Evolutionary conservation across 2,888 invertebrate species (phyloP).

Genomic region (Opisthograptis luteolata): DNA sequence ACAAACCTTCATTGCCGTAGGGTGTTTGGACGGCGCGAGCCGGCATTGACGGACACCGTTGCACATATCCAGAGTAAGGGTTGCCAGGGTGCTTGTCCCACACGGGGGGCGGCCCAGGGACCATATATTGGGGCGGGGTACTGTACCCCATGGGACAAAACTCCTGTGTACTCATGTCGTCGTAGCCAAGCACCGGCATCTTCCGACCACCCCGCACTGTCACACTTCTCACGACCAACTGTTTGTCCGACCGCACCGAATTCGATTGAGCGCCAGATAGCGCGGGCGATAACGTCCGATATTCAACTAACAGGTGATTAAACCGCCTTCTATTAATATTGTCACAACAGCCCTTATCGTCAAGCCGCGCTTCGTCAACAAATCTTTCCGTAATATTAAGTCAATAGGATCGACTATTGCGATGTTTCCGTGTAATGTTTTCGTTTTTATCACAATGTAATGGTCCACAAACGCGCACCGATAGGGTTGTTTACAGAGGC

Average conservation of each 20-base stretch:
- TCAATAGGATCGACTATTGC: slow-evolving; percentile 30
- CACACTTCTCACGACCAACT: slow-evolving; percentile 51
- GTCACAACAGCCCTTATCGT: slow-evolving; percentile 44
- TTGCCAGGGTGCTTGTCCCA: slow-evolving; percentile 67
- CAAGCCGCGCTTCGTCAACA: slow-evolving; percentile 40
- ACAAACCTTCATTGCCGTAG: slow-evolving; percentile 59
- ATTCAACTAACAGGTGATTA: slow-evolving; percentile 64
- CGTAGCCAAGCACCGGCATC: slow-evolving; percentile 76
- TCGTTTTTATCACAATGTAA: slow-evolving; percentile 58
- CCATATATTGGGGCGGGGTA: slow-evolving; percentile 57
- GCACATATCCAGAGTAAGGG: slow-evolving; percentile 53
- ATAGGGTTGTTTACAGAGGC: slow-evolving; percentile 61
- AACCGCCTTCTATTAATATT: slow-evolving; percentile 50
- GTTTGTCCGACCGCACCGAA: slow-evolving; percentile 52
- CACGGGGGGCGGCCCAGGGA: slow-evolving; percentile 48
- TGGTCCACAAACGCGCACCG: slow-evolving; percentile 47
- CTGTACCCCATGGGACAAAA: slow-evolving; percentile 63
- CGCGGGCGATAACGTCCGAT: slow-evolving; percentile 50
- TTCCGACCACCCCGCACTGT: slow-evolving; percentile 56
- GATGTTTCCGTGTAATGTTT: slow-evolving; percentile 61
- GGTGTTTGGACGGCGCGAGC: slow-evolving; percentile 19
- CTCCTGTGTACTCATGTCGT: slow-evolving; percentile 69
- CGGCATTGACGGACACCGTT: slow-evolving; percentile 50
- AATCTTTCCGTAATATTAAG: slow-evolving; percentile 27
- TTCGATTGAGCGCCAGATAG: slow-evolving; percentile 45